Conservation (phyloP, 2,113 vertebrate species). For the Tupaia tana region DNA sequence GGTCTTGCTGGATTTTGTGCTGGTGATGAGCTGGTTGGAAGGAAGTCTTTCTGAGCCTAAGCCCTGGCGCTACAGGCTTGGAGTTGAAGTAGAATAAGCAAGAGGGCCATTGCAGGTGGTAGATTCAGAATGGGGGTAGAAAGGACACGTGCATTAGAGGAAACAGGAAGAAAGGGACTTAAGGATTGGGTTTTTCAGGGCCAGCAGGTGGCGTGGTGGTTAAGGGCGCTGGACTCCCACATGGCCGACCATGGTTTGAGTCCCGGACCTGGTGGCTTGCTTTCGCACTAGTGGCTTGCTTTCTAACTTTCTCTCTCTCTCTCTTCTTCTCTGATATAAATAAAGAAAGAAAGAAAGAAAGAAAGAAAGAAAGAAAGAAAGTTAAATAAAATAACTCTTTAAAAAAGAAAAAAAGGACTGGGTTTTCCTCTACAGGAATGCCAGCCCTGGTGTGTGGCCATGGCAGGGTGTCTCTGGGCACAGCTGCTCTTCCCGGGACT, state of each 20-base stretch:
- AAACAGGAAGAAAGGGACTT: background rate
- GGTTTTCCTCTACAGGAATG: background rate
- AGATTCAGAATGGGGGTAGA: background rate
- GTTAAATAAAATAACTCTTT: too few relatives aligned
- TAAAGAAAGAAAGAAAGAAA: too few relatives aligned
- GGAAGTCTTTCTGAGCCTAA: background rate
- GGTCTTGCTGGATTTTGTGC: background rate
- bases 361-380: too few relatives aligned
- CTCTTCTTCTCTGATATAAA: too few relatives aligned
- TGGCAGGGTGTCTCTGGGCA: background rate
- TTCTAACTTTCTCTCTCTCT: too few relatives aligned
- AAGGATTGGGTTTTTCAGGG: background rate
- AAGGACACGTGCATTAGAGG: background rate
- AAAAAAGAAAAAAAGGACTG: too few relatives aligned
- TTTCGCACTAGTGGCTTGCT: too few relatives aligned
- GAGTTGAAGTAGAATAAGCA: background rate
- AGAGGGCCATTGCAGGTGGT: background rate
- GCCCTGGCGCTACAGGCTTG: background rate
- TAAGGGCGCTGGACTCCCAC: too few relatives aligned
- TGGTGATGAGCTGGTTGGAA: background rate
- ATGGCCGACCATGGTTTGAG: too few relatives aligned
- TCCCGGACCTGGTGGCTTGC: too few relatives aligned
- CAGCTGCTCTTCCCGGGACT: background rate
- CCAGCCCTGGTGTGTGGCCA: too few relatives aligned
- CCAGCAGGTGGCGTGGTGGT: too few relatives aligned